These are phyloP conservation scores for Peromyscus attwateri DNA, from an alignment of 2,797 vertebrate species.

Conservation along the genomic window DNA sequence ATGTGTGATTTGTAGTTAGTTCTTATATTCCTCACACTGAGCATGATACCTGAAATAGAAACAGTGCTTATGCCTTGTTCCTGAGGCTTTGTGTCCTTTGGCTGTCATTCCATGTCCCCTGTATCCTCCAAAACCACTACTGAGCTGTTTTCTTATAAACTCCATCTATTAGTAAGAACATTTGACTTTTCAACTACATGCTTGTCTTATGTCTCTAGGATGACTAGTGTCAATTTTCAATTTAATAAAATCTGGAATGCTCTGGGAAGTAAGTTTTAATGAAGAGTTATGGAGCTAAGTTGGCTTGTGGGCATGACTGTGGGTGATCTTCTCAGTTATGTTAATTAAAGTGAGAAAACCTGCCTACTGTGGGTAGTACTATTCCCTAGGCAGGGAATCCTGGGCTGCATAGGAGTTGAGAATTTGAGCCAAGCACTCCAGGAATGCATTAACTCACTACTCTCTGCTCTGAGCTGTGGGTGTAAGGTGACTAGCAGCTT, in stretches of 20 bases:
- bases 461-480: background rate
- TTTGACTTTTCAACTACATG: background rate
- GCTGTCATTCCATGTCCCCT: background rate
- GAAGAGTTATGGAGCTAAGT: background rate
- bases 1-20: background rate
- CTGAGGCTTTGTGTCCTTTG: background rate
- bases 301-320: background rate
- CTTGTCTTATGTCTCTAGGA: background rate
- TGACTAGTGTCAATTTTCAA: background rate
- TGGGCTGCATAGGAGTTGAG: background rate
- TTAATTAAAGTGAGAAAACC: background rate
- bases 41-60: background rate
- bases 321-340: background rate
- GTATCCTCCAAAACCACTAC: background rate
- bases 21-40: background rate
- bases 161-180: background rate
- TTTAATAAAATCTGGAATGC: background rate
- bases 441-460: background rate
- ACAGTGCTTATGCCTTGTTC: background rate
- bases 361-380: background rate
- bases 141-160: background rate
- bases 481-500: background rate
- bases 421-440: background rate
- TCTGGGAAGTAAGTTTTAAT: background rate
- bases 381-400: too few species aligned